phyloP scores from a whole-genome alignment of 2,797 vertebrate genomes.

The Urocyon cinereoargenteus region DNA sequence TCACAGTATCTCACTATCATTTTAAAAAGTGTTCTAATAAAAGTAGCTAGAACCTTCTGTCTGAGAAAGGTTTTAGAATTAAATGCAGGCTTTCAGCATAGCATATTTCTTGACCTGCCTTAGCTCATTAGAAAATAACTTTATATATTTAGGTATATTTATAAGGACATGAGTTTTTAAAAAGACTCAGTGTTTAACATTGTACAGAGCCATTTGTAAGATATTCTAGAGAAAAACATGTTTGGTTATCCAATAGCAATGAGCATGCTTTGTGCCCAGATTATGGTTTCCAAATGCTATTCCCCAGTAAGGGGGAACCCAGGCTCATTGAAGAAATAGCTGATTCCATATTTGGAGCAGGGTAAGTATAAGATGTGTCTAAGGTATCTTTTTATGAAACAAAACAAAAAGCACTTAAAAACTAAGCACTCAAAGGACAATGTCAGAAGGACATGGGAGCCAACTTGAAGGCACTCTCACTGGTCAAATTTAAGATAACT shows the following conservation, averaged over 20 bases:
- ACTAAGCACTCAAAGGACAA: background rate
- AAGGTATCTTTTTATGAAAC: background rate
- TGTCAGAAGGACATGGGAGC: background rate
- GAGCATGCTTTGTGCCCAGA: background rate
- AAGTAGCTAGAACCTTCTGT: background rate
- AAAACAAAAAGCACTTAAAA: background rate
- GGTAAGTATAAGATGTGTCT: background rate
- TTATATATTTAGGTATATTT: slow-evolving; percentile 12
- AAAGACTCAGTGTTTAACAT: background rate
- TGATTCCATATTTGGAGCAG: background rate
- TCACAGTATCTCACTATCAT: background rate
- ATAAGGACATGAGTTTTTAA: slow-evolving; percentile 44
- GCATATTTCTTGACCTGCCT: slow-evolving; percentile 13
- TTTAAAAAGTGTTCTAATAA: slow-evolving; percentile 4
- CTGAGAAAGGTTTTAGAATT: slow-evolving; percentile 37
- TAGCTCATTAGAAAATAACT: slow-evolving; percentile 31
- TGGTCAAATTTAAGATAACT: slow-evolving; percentile 2
- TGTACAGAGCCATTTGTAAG: background rate
- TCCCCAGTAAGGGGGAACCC: background rate
- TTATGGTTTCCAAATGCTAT: slow-evolving; percentile 48
- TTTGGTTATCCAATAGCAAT: background rate
- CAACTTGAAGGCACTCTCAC: background rate
- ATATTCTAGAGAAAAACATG: background rate
- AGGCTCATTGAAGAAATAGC: slow-evolving; percentile 31
- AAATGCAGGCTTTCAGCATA: background rate